These are phyloP conservation scores for Amphipoea lucens DNA, from an alignment of 2,888 invertebrate genomes.

Conservation along the genomic window DNA sequence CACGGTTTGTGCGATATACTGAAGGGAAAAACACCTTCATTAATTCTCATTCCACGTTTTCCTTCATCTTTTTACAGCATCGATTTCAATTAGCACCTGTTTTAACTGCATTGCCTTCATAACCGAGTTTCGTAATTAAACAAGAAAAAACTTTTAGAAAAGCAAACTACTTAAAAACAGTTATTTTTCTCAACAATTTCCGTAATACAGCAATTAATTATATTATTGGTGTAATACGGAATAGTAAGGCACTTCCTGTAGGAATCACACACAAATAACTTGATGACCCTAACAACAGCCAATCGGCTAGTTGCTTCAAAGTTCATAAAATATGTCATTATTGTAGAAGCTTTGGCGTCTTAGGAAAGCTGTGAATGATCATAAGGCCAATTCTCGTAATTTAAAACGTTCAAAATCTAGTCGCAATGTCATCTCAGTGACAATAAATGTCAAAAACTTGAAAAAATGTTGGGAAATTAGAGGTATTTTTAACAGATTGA, in stretches of 20 bases:
- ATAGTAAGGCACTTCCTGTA: neutral
- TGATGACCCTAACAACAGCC: neutral
- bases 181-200: neutral
- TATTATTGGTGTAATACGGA: neutral
- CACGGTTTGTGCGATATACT: neutral
- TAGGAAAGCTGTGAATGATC: neutral
- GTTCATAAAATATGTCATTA: neutral
- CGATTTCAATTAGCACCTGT: constrained; percentile 4
- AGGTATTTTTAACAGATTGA: too few relatives aligned
- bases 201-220: neutral
- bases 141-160: constrained; percentile 1
- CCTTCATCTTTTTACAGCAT: constrained; percentile 6
- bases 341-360: neutral
- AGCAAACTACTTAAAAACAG: neutral
- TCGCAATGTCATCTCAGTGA: too few relatives aligned
- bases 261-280: neutral
- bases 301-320: neutral
- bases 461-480: too few relatives aligned
- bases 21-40: neutral
- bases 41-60: neutral
- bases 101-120: neutral
- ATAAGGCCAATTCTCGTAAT: too few relatives aligned
- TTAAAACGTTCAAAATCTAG: too few relatives aligned
- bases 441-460: too few relatives aligned
- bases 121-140: constrained; percentile 3